A percentile compares a stretch with the other conserved stretches of the same genome.
These are phyloP conservation scores for Musca vetustissima DNA, from an alignment of 1,140 invertebrate species.

Conservation along the genomic window DNA sequence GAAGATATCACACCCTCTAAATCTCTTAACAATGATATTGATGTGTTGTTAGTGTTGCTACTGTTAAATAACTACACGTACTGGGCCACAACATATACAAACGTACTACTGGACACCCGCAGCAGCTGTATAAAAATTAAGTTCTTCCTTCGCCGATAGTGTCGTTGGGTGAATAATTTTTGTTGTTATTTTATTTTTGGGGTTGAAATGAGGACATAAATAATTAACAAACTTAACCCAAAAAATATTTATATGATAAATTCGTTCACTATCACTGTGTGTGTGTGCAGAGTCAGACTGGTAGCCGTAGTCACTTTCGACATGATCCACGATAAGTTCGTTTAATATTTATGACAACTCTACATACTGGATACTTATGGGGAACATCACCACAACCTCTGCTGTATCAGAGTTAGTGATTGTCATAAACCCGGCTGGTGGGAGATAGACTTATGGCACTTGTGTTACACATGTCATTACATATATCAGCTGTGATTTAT, in stretches of 20 bases:
- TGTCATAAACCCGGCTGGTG: slow-evolving; percentile 40
- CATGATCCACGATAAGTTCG: slow-evolving; percentile 49
- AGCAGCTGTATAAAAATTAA: too few species aligned
- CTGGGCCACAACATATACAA: too few species aligned
- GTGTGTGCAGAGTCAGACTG: neutral
- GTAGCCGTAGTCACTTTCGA: slow-evolving; percentile 27
- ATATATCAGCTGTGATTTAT: slow-evolving; percentile 19
- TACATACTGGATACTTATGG: neutral
- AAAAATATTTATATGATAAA: slow-evolving; percentile 46
- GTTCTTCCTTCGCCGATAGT: too few species aligned
- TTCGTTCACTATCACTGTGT: slow-evolving; percentile 36
- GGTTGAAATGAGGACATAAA: slow-evolving; percentile 41
- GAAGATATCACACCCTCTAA: too few species aligned
- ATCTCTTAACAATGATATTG: too few species aligned
- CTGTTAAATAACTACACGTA: too few species aligned
- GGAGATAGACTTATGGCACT: slow-evolving; percentile 22
- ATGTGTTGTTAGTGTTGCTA: too few species aligned
- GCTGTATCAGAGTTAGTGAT: slow-evolving; percentile 46
- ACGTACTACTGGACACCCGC: too few species aligned
- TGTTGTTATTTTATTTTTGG: neutral
- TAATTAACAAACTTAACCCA: slow-evolving; percentile 54
- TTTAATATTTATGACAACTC: slow-evolving; percentile 54
- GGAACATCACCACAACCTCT: slow-evolving; percentile 30
- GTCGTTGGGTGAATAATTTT: too few species aligned
- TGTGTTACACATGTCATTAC: slow-evolving; percentile 16